Evolutionary conservation across 2,888 invertebrate genomes (phyloP), one percentile per base, ranked within the genome.

Genomic region (Eretmocerus hayati): DNA sequence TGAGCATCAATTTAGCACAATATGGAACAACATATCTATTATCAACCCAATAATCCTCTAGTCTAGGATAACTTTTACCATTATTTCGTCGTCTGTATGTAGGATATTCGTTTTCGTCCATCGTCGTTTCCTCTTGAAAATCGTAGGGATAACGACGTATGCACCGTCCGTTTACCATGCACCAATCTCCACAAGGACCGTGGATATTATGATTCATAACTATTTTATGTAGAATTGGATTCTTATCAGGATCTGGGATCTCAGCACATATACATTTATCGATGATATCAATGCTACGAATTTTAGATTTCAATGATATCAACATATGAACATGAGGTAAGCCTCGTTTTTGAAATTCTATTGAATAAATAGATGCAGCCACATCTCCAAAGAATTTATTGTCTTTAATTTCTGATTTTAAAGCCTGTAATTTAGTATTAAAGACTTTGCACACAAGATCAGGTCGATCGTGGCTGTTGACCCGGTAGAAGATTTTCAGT

Each of bases 141-240:
- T 21, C 5, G 19, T 37, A 21, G 4, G 37, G 37, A 20, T 21
- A 37, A 5, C 21, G 19, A 21, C 21, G 19, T 2, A 21, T 21
- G 18, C 20, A 37, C 21, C 21, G 19, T 11, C 20, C 19, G 21
- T 37, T 4, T n/a, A 37, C 32, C 6, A 41, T 26, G 22, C 43
- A 50, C 46, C 53, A 50, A 23, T 42, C 21, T 9, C 62, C 62
- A 53, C 67, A 68, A 43, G 65, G 63, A 31, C 66, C 63, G 56
- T 72, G 64, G 42, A 66, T 59, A 64, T 70, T 66, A 37, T 60
- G 46, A 36, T 54, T 59, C 2, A 20, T 54, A 1, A 73, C 59
- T 23, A 66, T 55, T 5, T 62, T 51, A 50, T 55, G 50, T 13
- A 71, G 50, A 2, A 35, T 40, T 3, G 59, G 59, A 49, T 61